These are phyloP conservation scores for Sminthurinus aureus DNA, from an alignment of 2,888 invertebrate species.

Conservation along the genomic window DNA sequence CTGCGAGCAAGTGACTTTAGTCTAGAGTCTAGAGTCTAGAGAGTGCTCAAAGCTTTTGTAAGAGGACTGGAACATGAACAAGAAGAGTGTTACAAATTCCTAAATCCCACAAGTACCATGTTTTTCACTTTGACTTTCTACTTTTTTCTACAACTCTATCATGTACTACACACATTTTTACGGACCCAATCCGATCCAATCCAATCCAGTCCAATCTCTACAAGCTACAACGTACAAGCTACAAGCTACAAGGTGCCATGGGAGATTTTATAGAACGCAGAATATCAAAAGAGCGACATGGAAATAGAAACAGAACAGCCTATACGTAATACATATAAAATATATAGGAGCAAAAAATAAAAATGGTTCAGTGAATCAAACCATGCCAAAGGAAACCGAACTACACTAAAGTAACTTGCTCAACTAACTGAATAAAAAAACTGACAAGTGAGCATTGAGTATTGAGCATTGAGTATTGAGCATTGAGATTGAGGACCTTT, in stretches of 20 bases:
- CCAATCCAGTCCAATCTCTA: not conserved
- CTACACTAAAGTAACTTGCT: too few relatives aligned
- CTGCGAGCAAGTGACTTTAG: not conserved
- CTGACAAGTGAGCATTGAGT: not conserved
- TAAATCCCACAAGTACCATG: slow-evolving; percentile 48
- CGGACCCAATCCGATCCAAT: not conserved
- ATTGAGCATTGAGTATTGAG: not conserved
- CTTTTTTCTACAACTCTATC: too few relatives aligned
- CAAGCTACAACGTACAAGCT: too few relatives aligned
- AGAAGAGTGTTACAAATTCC: slow-evolving; percentile 45
- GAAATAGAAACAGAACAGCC: too few relatives aligned
- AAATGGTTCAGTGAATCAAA: too few relatives aligned
- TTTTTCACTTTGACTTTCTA: slow-evolving; percentile 32
- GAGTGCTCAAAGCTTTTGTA: not conserved
- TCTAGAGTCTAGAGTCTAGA: not conserved
- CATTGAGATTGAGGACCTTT: too few relatives aligned
- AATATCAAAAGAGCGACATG: too few relatives aligned
- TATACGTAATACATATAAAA: too few relatives aligned
- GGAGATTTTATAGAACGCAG: too few relatives aligned
- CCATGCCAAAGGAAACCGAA: too few relatives aligned
- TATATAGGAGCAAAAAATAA: too few relatives aligned
- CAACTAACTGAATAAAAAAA: slow-evolving; percentile 27
- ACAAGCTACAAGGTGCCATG: too few relatives aligned
- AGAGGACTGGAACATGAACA: not conserved
- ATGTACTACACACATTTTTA: not conserved